A percentile compares a stretch with the other conserved stretches of the same genome.
Evolutionary conservation across 1,140 invertebrate species (phyloP).

Genomic region (Chrysomallon squamiferum): DNA sequence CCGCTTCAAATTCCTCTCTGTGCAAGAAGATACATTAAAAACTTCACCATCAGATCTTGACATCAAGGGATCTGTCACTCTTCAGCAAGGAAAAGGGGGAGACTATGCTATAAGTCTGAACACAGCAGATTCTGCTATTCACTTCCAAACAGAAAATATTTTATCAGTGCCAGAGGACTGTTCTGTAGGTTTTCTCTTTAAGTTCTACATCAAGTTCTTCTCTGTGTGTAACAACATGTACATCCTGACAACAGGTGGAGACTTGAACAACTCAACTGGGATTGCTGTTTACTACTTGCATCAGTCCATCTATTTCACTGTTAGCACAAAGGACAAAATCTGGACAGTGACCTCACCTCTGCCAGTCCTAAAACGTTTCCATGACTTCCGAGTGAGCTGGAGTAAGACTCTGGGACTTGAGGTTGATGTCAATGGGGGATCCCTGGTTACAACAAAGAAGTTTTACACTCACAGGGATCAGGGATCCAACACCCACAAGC

Average conservation of each 20-base stretch:
- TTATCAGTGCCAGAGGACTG: conserved; percentile 26
- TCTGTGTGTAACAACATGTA: conserved; percentile 25
- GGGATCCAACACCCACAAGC: neutral
- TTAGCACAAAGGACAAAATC: conserved; percentile 25
- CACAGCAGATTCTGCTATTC: neutral
- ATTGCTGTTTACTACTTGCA: conserved; percentile 29
- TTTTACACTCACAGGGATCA: neutral
- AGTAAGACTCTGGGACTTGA: neutral
- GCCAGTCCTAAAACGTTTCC: conserved; percentile 9
- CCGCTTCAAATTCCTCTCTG: conserved; percentile 19
- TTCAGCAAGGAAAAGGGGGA: neutral
- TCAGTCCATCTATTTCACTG: conserved; percentile 22
- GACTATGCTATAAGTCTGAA: neutral
- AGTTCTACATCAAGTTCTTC: conserved; percentile 29
- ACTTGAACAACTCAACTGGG: conserved; percentile 15
- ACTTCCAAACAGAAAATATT: neutral
- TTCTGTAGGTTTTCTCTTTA: conserved; percentile 32
- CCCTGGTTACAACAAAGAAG: neutral
- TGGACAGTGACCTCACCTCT: conserved; percentile 27
- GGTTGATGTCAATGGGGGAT: neutral
- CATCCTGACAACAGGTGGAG: conserved; percentile 31
- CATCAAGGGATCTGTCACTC: neutral
- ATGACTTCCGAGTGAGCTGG: neutral
- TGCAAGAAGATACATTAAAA: conserved; percentile 10
- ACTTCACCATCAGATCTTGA: conserved; percentile 3